Conservation (phyloP, 1,140 invertebrate species). For the Drosophila leontia region DNA sequence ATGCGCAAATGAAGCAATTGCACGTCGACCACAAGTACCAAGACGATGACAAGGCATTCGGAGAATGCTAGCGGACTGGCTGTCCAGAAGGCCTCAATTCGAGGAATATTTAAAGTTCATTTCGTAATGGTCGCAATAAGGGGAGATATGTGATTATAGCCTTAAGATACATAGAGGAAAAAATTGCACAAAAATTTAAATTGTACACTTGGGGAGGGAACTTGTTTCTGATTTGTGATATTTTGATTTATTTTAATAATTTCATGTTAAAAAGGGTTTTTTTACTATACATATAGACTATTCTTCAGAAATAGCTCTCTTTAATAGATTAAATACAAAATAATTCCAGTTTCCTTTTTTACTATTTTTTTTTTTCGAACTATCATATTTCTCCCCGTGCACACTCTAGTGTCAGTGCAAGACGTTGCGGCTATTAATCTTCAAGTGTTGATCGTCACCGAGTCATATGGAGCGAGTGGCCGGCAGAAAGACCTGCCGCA, state of each 20-base stretch:
- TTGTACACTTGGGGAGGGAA: neutral
- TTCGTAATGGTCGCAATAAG: conserved; percentile 45
- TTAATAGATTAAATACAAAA: neutral
- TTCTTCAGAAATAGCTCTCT: neutral
- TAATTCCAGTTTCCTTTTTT: neutral
- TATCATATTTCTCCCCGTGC: conserved; percentile 13
- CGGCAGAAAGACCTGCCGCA: conserved; percentile 19
- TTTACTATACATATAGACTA: too few species aligned
- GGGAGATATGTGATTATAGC: conserved; percentile 32
- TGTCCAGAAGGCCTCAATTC: conserved; percentile 13
- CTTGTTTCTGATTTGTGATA: neutral
- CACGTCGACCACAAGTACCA: conserved; percentile 15
- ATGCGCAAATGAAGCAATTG: conserved; percentile 61
- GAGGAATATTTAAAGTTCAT: conserved; percentile 53
- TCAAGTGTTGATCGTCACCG: conserved; percentile 54
- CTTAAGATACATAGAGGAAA: neutral
- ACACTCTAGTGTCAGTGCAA: conserved; percentile 8
- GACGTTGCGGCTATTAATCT: conserved; percentile 67
- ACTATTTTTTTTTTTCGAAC: neutral
- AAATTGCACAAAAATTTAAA: neutral
- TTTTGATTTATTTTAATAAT: neutral
- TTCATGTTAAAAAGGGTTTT: neutral
- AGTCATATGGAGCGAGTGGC: conserved; percentile 42
- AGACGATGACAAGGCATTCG: conserved; percentile 51
- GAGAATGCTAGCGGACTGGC: conserved; percentile 34